These are phyloP conservation scores for Myotis daubentonii DNA, from an alignment of 2,797 vertebrate species.

Conservation along the genomic window DNA sequence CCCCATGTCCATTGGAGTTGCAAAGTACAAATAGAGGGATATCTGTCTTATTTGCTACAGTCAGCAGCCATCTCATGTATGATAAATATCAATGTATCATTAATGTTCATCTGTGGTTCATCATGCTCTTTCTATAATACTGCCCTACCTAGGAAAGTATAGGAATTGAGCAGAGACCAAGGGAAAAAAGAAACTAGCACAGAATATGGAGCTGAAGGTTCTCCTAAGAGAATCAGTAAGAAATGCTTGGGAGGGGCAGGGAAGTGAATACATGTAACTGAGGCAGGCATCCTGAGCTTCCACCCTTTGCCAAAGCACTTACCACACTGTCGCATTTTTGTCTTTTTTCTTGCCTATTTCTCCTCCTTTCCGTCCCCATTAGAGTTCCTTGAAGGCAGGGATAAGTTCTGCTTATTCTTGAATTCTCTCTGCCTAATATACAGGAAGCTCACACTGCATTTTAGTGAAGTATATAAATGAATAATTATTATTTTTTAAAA, in stretches of 20 bases:
- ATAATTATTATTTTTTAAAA: not conserved
- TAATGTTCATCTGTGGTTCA: not conserved
- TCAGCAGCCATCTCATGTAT: not conserved
- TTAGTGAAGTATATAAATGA: constrained; percentile 41
- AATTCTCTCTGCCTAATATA: constrained; percentile 34
- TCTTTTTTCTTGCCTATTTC: not conserved
- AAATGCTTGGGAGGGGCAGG: not conserved
- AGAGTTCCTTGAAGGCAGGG: not conserved
- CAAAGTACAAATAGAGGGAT: not conserved
- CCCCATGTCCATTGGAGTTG: not conserved
- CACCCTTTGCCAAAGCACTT: not conserved
- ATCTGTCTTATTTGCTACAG: not conserved
- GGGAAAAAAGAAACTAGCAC: constrained; percentile 18
- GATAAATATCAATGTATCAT: not conserved
- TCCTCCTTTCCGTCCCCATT: not conserved
- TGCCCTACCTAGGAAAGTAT: constrained; percentile 11
- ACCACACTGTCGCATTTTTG: not conserved
- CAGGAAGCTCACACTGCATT: constrained; percentile 10
- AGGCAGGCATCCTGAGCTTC: not conserved
- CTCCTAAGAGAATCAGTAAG: not conserved
- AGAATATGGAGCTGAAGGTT: not conserved
- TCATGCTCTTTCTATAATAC: not conserved
- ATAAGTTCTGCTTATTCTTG: not conserved
- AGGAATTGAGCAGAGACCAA: not conserved
- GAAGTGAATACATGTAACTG: not conserved